A percentile compares a stretch with the other conserved stretches of the same genome.
Conservation (phyloP, 2,797 vertebrate species). For the Hydrolagus colliei region DNA sequence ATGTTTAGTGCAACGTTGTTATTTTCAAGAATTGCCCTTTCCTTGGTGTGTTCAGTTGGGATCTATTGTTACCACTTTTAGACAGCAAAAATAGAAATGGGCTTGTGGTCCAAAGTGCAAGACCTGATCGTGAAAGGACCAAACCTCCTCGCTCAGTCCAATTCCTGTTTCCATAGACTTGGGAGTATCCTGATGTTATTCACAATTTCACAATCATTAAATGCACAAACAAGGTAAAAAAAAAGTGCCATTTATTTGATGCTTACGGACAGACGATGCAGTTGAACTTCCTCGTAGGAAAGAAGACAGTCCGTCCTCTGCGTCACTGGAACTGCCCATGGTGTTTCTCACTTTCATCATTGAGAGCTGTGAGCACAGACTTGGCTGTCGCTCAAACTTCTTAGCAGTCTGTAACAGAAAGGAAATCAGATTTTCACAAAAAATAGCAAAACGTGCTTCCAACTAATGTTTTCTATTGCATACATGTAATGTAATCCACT, state of each 20-base stretch:
- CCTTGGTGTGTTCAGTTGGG: neutral
- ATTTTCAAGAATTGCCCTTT: neutral
- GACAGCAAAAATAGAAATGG: neutral
- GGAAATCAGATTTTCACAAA: neutral
- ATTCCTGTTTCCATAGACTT: neutral
- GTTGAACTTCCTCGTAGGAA: constrained; percentile 79
- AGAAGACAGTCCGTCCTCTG: constrained; percentile 83
- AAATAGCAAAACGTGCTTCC: too few species aligned
- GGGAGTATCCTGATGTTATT: neutral
- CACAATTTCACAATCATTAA: neutral
- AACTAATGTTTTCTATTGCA: too few species aligned
- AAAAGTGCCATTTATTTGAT: neutral
- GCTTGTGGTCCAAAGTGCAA: neutral
- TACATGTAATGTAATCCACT: too few species aligned
- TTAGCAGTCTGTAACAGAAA: constrained; percentile 66
- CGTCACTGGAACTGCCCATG: constrained; percentile 86
- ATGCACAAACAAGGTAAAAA: neutral
- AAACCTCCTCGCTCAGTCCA: neutral
- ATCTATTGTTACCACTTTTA: neutral
- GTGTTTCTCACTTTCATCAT: constrained; percentile 98
- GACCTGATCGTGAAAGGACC: neutral
- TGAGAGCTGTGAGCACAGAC: constrained; percentile 86
- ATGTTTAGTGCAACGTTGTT: too few species aligned
- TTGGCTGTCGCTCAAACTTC: constrained; percentile 82
- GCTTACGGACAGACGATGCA: constrained; percentile 32